Conservation (phyloP, 2,888 invertebrate species). For the Patella depressa region DNA sequence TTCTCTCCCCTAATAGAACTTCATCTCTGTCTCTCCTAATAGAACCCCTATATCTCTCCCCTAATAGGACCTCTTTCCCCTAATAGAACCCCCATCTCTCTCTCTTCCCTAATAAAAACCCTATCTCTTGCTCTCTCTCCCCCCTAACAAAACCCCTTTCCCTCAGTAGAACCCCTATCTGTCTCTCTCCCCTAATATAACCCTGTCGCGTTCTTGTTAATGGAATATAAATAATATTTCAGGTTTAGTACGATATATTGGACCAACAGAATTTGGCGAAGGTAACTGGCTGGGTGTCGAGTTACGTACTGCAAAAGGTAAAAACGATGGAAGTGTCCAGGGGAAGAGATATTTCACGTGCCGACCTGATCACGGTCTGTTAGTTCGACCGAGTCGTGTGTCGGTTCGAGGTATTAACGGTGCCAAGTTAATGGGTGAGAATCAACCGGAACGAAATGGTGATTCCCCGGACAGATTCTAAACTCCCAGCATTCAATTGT, state of each 20-base stretch:
- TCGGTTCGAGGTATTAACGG: conserved; percentile 74
- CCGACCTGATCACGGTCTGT: conserved; percentile 66
- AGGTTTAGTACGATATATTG: conserved; percentile 72
- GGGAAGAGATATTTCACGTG: conserved; percentile 69
- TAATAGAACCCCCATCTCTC: too few species aligned
- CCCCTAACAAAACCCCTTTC: too few species aligned
- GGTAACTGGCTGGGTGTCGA: conserved; percentile 74
- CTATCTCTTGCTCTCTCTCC: too few species aligned
- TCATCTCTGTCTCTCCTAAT: too few species aligned
- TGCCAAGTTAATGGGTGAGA: conserved; percentile 68
- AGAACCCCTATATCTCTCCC: too few species aligned
- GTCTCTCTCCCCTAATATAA: too few species aligned
- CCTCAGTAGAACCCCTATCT: too few species aligned
- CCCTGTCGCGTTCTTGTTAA: too few species aligned
- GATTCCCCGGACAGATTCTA: conserved; percentile 8
- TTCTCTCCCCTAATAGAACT: too few species aligned
- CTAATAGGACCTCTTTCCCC: too few species aligned
- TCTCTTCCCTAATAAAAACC: too few species aligned
- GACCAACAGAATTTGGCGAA: conserved; percentile 73
- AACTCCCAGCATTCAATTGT: neutral
- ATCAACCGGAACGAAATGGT: conserved; percentile 15
- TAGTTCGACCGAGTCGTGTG: conserved; percentile 70
- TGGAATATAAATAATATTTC: neutral
- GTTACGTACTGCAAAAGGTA: conserved; percentile 70
- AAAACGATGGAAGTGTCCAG: conserved; percentile 70